phyloP scores from a whole-genome alignment of 1,140 invertebrate genomes.

The Octopus sinensis region DNA sequence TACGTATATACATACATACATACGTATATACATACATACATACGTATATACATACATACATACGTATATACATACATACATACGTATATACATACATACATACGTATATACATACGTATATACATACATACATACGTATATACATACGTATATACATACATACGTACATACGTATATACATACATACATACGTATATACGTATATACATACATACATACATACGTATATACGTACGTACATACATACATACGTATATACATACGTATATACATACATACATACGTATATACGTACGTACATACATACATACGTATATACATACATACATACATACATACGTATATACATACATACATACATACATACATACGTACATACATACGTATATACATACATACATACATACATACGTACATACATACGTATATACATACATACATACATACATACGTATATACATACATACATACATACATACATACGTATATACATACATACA shows the following conservation, averaged over 20 bases:
- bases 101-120: too few relatives aligned
- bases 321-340: background rate
- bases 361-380: constrained; percentile 1
- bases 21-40: too few relatives aligned
- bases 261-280: background rate
- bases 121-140: too few relatives aligned
- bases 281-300: background rate
- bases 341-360: constrained; percentile 11
- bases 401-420: background rate
- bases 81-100: too few relatives aligned
- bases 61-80: too few relatives aligned
- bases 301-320: background rate
- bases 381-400: background rate
- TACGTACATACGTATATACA: background rate
- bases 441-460: background rate
- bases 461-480: background rate
- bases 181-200: background rate
- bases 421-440: background rate
- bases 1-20: too few relatives aligned
- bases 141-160: too few relatives aligned
- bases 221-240: background rate
- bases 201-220: background rate
- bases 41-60: too few relatives aligned
- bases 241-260: background rate
- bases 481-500: background rate